A percentile compares a stretch with the other conserved stretches of the same genome.
Evolutionary conservation across 2,113 vertebrate genomes (phyloP).

Genomic region (Poeciliopsis turrubarensis): DNA sequence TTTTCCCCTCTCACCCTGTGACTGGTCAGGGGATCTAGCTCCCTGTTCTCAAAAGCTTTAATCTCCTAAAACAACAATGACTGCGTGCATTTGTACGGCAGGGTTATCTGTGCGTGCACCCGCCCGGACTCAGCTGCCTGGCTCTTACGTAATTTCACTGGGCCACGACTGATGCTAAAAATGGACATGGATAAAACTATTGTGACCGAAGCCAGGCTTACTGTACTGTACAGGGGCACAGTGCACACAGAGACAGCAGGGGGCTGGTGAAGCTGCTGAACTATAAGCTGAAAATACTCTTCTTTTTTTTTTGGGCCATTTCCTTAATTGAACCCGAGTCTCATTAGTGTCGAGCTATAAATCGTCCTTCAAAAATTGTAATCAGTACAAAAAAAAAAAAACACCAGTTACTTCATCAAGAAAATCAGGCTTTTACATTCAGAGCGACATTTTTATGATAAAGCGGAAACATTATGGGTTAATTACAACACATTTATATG

Average conservation of each 20-base stretch:
- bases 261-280: conserved; percentile 43
- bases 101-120: conserved; percentile 63
- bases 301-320: conserved; percentile 5
- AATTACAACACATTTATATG: no score
- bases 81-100: conserved; percentile 30
- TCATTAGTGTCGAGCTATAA: background rate
- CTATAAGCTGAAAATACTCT: conserved; percentile 5
- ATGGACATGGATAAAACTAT: conserved; percentile 75
- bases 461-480: no score
- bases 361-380: background rate
- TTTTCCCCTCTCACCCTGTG: conserved; percentile 39
- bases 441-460: no score
- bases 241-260: conserved; percentile 8
- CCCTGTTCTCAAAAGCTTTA: conserved; percentile 61
- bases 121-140: conserved; percentile 56
- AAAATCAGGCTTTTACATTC: no score
- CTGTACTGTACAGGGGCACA: conserved; percentile 51
- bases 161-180: conserved; percentile 79
- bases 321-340: conserved; percentile 1
- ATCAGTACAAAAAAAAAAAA: background rate
- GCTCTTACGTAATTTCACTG: conserved; percentile 74
- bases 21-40: conserved; percentile 63
- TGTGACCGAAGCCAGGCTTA: conserved; percentile 74
- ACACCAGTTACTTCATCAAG: no score
- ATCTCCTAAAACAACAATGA: conserved; percentile 68